Conservation (phyloP, 2,113 vertebrate genomes). For the Centrocercus urophasianus region DNA sequence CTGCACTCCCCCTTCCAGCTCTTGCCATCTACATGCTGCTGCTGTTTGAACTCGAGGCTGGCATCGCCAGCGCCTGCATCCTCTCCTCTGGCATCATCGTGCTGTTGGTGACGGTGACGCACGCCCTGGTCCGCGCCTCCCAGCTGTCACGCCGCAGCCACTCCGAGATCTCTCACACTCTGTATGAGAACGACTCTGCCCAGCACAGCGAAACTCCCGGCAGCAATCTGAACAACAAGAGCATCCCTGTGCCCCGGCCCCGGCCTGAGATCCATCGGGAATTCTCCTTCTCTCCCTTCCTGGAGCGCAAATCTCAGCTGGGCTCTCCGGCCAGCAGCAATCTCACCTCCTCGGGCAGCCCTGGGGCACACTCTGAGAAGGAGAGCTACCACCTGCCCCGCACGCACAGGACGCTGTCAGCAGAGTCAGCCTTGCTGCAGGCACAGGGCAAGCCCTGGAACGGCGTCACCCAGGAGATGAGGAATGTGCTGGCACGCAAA, state of each 20-base stretch:
- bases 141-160: conserved; percentile 25
- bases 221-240: conserved; percentile 73
- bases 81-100: conserved; percentile 84
- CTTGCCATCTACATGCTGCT: conserved; percentile 89
- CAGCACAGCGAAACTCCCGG: conserved; percentile 2
- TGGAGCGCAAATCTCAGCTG: conserved; percentile 60
- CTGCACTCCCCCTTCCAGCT: conserved; percentile 41
- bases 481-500: conserved; percentile 79
- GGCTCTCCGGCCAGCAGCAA: conserved; percentile 54
- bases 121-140: conserved; percentile 80
- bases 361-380: conserved; percentile 61
- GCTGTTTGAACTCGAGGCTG: conserved; percentile 85
- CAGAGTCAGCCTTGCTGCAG: conserved; percentile 77
- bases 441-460: conserved; percentile 82
- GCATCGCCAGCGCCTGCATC: conserved; percentile 82
- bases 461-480: conserved; percentile 85
- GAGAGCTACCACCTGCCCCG: conserved; percentile 52
- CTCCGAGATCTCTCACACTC: conserved; percentile 62
- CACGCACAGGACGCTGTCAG: conserved; percentile 79
- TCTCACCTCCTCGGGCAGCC: conserved; percentile 44
- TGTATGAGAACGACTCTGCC: conserved; percentile 81
- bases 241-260: conserved; percentile 35
- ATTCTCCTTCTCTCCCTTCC: conserved; percentile 74
- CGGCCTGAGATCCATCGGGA: conserved; percentile 78
- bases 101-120: conserved; percentile 79